Evolutionary conservation across 2,113 vertebrate species (phyloP).

Genomic region (Tragelaphus buxtoni): DNA sequence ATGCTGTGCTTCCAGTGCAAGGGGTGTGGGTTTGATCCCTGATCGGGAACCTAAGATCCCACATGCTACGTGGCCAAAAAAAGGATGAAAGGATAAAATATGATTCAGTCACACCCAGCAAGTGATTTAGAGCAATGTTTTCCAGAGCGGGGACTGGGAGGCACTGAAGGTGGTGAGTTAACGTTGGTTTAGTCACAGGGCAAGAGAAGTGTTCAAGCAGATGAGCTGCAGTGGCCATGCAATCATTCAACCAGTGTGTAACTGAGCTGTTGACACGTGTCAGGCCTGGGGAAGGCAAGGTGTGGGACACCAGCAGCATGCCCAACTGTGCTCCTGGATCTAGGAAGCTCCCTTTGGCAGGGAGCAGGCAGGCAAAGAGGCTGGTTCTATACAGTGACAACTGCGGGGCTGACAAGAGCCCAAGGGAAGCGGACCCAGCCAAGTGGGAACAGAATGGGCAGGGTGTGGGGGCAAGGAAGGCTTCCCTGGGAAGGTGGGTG

Average conservation of each 20-base stretch:
- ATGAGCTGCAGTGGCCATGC: background rate
- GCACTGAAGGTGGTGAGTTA: no score
- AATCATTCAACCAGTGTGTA: background rate
- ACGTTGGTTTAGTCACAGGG: accelerated
- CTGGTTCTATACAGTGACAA: background rate
- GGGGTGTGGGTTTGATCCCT: background rate
- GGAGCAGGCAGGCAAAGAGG: background rate
- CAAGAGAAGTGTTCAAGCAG: no score
- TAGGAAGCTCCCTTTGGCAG: background rate
- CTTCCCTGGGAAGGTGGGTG: background rate
- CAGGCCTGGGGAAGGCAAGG: background rate
- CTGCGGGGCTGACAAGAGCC: background rate
- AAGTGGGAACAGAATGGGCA: background rate
- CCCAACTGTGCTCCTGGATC: background rate
- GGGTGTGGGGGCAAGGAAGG: background rate
- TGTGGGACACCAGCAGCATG: accelerated
- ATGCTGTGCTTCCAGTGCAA: background rate
- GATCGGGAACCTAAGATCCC: background rate
- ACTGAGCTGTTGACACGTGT: accelerated
- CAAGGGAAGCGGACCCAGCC: background rate
- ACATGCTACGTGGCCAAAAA: background rate
- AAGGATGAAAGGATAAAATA: background rate
- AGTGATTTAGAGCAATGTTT: background rate
- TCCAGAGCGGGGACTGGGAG: accelerated
- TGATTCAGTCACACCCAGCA: no score